phyloP scores from a whole-genome alignment of 2,113 vertebrate genomes.

The Salvator merianae region DNA sequence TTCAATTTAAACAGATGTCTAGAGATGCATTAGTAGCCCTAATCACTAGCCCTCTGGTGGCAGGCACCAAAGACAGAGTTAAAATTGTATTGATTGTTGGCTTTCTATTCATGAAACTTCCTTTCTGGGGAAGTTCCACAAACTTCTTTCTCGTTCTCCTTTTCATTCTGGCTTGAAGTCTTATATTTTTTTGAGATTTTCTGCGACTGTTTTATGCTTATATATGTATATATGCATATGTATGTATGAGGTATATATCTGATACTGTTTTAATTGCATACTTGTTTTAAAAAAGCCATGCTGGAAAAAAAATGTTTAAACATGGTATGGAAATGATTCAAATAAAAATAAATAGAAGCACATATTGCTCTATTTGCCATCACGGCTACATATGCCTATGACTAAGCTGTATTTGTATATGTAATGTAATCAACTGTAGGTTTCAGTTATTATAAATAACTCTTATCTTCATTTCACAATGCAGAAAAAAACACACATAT shows the following conservation, averaged over 20 bases:
- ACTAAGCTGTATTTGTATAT: background rate
- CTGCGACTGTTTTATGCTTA: background rate
- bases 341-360: background rate
- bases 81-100: no score
- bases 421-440: background rate
- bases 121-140: background rate
- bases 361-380: background rate
- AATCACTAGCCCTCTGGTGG: no score
- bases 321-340: background rate
- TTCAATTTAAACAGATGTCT: no score
- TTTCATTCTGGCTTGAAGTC: background rate
- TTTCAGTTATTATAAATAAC: slow-evolving; percentile 29
- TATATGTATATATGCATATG: no score
- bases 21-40: no score
- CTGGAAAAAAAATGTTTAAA: background rate
- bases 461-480: slow-evolving; percentile 32
- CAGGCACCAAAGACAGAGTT: no score
- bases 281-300: background rate
- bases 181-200: background rate
- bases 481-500: background rate
- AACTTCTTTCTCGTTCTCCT: background rate
- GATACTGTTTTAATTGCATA: background rate
- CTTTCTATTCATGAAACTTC: no score
- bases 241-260: no score
- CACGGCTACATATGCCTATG: background rate